These are phyloP conservation scores for Tricholauxania praeusta DNA, from an alignment of 2,888 invertebrate genomes.

Conservation along the genomic window DNA sequence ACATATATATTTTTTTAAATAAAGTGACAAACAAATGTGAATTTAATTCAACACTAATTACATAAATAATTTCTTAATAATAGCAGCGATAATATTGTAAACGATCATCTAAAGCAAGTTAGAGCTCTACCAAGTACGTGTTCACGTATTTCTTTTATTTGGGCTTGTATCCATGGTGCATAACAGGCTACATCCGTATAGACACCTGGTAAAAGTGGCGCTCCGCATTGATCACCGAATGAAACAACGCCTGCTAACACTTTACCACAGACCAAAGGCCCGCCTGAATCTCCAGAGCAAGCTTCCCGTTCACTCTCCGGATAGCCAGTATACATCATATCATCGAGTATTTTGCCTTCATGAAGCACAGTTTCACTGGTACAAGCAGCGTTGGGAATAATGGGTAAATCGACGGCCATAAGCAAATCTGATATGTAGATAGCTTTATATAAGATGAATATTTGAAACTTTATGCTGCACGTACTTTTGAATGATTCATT, in stretches of 20 bases:
- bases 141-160: not conserved
- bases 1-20: no score
- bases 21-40: no score
- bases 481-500: no score
- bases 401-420: constrained; percentile 57
- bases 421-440: constrained; percentile 51
- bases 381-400: constrained; percentile 51
- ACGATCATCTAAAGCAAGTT: no score
- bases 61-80: no score
- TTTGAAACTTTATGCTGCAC: no score
- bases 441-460: not conserved
- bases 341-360: constrained; percentile 42
- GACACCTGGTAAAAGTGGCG: constrained; percentile 51
- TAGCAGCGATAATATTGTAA: no score
- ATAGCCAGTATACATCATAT: constrained; percentile 55
- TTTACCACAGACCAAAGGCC: constrained; percentile 52
- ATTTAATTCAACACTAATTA: no score
- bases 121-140: no score
- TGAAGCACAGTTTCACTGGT: constrained; percentile 54
- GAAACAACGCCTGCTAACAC: constrained; percentile 52
- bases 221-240: constrained; percentile 52
- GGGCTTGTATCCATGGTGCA: constrained; percentile 2
- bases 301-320: constrained; percentile 52
- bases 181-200: constrained; percentile 52
- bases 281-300: constrained; percentile 56